Conservation (phyloP, 2,113 vertebrate species). For the Sander vitreus region DNA sequence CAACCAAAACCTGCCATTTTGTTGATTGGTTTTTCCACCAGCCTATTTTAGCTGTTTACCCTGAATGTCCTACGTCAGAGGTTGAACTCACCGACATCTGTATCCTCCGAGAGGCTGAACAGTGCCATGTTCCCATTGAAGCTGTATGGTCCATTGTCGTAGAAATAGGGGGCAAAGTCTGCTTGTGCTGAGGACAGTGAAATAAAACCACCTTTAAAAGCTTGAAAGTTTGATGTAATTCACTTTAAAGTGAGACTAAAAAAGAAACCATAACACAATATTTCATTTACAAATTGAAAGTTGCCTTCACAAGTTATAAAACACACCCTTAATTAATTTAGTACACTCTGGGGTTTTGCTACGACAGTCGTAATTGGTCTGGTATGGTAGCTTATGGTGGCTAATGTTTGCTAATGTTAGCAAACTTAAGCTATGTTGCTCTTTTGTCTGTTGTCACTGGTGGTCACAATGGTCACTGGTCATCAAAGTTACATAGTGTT, state of each 20-base stretch:
- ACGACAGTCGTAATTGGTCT: neutral
- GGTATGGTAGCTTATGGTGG: neutral
- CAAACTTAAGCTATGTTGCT: neutral
- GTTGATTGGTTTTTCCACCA: slow-evolving; percentile 18
- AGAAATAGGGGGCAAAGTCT: slow-evolving; percentile 96
- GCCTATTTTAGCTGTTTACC: slow-evolving; percentile 7
- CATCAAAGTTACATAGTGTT: neutral
- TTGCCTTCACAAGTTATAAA: neutral
- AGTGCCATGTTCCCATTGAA: slow-evolving; percentile 94
- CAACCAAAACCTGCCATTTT: slow-evolving; percentile 25
- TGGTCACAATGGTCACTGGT: neutral
- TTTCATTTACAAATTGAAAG: neutral
- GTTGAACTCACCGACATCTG: slow-evolving; percentile 88
- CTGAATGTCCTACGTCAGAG: slow-evolving; percentile 13
- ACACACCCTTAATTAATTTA: neutral
- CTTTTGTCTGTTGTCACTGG: no score
- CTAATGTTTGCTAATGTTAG: neutral
- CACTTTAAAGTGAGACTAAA: neutral
- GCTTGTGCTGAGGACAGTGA: slow-evolving; percentile 82
- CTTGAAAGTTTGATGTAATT: neutral
- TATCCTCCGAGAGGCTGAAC: slow-evolving; percentile 96
- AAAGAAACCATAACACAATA: neutral
- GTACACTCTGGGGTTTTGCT: neutral
- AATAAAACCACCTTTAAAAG: neutral
- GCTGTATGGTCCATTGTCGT: slow-evolving; percentile 92